Percentiles rank a stretch among this genome's conserved stretches.
phyloP scores from a whole-genome alignment of 2,797 vertebrate genomes.

The Eupleurogrammus muticus region DNA sequence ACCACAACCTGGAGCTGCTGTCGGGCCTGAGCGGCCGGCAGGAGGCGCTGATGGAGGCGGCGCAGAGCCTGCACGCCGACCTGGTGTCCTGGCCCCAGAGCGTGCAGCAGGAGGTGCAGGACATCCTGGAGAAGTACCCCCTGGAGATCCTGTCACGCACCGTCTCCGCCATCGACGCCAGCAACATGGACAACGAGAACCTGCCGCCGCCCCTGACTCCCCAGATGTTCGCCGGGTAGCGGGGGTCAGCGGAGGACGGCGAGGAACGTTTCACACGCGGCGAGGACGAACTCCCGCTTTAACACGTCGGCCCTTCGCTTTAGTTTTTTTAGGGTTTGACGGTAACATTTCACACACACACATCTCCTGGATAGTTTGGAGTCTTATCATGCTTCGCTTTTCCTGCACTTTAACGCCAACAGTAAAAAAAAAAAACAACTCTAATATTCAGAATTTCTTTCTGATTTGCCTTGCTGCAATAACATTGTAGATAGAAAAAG shows the following conservation, averaged over 20 bases:
- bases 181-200: constrained; percentile 91
- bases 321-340: too few species aligned
- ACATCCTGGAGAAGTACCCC: constrained; percentile 91
- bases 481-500: background rate
- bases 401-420: constrained; percentile 10
- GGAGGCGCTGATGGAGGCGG: constrained; percentile 88
- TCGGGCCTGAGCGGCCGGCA: constrained; percentile 89
- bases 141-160: constrained; percentile 87
- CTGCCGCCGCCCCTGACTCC: constrained; percentile 92
- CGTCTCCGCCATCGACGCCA: constrained; percentile 91
- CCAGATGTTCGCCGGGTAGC: constrained; percentile 92
- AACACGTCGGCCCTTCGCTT: background rate
- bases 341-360: background rate
- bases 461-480: background rate
- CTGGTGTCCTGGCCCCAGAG: constrained; percentile 91
- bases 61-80: constrained; percentile 89
- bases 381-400: background rate
- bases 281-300: constrained; percentile 5
- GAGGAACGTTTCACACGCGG: constrained; percentile 1
- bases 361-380: background rate
- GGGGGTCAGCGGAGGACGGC: background rate
- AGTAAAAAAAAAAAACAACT: background rate
- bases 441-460: background rate
- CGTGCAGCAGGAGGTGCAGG: constrained; percentile 88
- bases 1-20: constrained; percentile 90